These are phyloP conservation scores for Drosophila mayri DNA, from an alignment of 1,140 invertebrate genomes.

Conservation along the genomic window DNA sequence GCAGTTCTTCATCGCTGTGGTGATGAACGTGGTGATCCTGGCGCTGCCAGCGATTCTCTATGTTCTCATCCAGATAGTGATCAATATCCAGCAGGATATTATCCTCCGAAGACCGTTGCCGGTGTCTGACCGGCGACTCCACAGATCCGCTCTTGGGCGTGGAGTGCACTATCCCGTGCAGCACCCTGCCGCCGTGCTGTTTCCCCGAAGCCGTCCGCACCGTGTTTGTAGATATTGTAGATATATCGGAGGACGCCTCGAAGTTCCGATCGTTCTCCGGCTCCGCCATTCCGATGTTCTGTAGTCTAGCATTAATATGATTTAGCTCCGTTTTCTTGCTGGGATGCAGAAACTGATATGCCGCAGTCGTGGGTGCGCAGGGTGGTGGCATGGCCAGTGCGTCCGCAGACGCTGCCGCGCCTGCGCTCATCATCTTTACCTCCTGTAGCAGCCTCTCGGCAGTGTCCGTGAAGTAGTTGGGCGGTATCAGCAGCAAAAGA, in stretches of 20 bases:
- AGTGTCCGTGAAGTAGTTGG: constrained; percentile 87
- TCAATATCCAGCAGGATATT: constrained; percentile 77
- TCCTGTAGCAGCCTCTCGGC: constrained; percentile 37
- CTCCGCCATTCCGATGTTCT: constrained; percentile 55
- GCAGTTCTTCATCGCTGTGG: constrained; percentile 63
- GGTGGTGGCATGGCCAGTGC: constrained; percentile 65
- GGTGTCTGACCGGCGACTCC: constrained; percentile 2
- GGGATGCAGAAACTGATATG: constrained; percentile 71
- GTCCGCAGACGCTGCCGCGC: constrained; percentile 39
- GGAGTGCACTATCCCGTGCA: constrained; percentile 68
- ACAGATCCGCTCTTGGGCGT: constrained; percentile 70
- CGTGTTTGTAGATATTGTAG: constrained; percentile 75
- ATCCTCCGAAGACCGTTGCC: constrained; percentile 32
- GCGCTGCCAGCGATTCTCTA: constrained; percentile 34
- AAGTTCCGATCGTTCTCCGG: constrained; percentile 38
- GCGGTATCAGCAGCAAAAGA: constrained; percentile 90
- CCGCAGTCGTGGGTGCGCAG: constrained; percentile 53
- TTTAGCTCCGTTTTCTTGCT: constrained; percentile 74
- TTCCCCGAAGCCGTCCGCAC: constrained; percentile 55
- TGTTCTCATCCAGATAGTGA: constrained; percentile 62
- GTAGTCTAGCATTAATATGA: constrained; percentile 70
- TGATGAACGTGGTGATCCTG: constrained; percentile 44
- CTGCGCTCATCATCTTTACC: constrained; percentile 56
- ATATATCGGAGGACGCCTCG: constrained; percentile 68
- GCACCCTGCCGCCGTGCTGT: constrained; percentile 11